Evolutionary conservation across 2,888 invertebrate species (phyloP).

Genomic region (Apamea anceps): DNA sequence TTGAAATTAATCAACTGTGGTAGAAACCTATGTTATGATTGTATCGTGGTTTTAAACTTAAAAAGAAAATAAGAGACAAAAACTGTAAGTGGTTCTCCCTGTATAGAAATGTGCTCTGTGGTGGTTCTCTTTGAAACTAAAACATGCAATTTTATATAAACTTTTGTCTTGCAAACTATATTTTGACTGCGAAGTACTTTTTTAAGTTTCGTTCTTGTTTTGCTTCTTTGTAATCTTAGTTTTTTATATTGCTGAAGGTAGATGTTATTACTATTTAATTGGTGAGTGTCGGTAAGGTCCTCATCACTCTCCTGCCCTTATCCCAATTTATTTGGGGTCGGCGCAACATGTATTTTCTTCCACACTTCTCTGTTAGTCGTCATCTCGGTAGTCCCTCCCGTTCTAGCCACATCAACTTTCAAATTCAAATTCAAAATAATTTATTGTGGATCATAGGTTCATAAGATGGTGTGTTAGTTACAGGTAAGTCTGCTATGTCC

Average conservation of each 20-base stretch:
- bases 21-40: not conserved
- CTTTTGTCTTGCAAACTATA: not conserved
- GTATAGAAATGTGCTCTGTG: too few relatives aligned
- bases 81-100: not conserved
- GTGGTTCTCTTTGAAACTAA: not conserved
- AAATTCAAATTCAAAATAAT: too few relatives aligned
- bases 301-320: not conserved
- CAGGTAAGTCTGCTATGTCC: too few relatives aligned
- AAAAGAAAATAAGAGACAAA: not conserved
- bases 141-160: constrained; percentile 5
- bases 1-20: constrained; percentile 7
- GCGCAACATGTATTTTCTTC: too few relatives aligned
- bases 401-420: too few relatives aligned
- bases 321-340: too few relatives aligned
- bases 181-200: not conserved
- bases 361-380: too few relatives aligned
- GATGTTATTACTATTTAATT: not conserved
- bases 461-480: too few relatives aligned
- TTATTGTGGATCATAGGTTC: too few relatives aligned
- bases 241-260: not conserved
- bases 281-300: not conserved
- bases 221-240: not conserved
- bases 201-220: not conserved
- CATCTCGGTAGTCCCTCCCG: too few relatives aligned
- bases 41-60: not conserved